Evolutionary conservation across 92 coral and sea anemone genomes (phyloP).

Genomic region (Phenganax marumi): DNA sequence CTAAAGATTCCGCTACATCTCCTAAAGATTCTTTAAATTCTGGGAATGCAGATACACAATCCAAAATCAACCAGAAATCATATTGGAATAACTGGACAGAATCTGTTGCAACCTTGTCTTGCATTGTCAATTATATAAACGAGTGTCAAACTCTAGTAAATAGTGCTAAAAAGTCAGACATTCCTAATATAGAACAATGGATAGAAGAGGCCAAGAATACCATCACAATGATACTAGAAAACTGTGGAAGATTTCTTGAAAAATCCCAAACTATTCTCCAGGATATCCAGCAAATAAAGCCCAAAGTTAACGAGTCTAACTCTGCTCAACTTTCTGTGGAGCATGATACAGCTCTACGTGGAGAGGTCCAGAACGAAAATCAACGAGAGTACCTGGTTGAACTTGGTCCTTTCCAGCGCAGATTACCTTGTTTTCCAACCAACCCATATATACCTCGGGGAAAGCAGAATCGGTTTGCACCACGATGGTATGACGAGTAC

Average conservation of each 20-base stretch:
- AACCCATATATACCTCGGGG: constrained; percentile 16
- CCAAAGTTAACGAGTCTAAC: neutral
- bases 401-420: constrained; percentile 28
- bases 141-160: constrained; percentile 16
- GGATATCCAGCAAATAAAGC: constrained; percentile 12
- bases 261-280: constrained; percentile 10
- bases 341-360: neutral
- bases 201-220: neutral
- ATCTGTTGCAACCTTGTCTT: constrained; percentile 27
- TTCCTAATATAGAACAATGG: constrained; percentile 10
- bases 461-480: constrained; percentile 20
- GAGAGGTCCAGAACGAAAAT: neutral
- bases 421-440: constrained; percentile 9
- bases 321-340: constrained; percentile 11
- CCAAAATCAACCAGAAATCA: constrained; percentile 17
- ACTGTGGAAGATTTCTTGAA: neutral
- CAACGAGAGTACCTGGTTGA: constrained; percentile 20
- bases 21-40: constrained; percentile 18
- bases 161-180: neutral
- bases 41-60: constrained; percentile 18
- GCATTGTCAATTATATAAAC: constrained; percentile 1
- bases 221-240: neutral
- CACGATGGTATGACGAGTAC: constrained; percentile 23
- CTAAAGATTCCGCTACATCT: neutral
- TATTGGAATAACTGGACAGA: constrained; percentile 29